These are phyloP conservation scores for Darevskia mixta DNA, from an alignment of 2,797 vertebrate species.

Conservation along the genomic window DNA sequence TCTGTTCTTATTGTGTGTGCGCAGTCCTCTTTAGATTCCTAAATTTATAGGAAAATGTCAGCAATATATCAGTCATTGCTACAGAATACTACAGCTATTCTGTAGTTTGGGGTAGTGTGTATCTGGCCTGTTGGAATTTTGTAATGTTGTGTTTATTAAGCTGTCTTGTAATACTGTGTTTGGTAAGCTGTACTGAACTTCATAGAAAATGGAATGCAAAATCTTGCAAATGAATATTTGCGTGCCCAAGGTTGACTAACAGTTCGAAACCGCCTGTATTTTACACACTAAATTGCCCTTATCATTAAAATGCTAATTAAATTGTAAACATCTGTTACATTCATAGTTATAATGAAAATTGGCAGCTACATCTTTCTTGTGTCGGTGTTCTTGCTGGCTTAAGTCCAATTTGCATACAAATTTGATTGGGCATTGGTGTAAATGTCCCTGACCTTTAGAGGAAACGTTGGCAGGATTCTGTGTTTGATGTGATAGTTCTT, in stretches of 20 bases:
- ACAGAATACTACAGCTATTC: not conserved
- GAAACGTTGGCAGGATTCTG: constrained; percentile 52
- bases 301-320: constrained; percentile 78
- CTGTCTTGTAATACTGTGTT: not conserved
- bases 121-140: not conserved
- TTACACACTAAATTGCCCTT: constrained; percentile 70
- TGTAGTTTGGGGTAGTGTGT: not conserved
- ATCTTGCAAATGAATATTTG: constrained; percentile 49
- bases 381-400: constrained; percentile 51
- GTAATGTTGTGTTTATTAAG: not conserved
- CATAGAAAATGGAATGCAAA: not conserved
- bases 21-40: not conserved
- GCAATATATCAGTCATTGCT: not conserved
- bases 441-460: constrained; percentile 67
- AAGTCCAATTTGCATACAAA: constrained; percentile 67
- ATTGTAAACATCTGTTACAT: constrained; percentile 76
- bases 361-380: constrained; percentile 58
- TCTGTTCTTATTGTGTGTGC: not conserved
- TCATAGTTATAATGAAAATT: constrained; percentile 73
- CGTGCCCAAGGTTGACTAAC: constrained; percentile 61
- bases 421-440: constrained; percentile 66
- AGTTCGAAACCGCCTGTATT: constrained; percentile 71
- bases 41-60: constrained; percentile 44
- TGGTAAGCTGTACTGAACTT: not conserved
- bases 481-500: constrained; percentile 63